These are phyloP conservation scores for Agrotis puta DNA, from an alignment of 2,888 invertebrate species.

Conservation along the genomic window DNA sequence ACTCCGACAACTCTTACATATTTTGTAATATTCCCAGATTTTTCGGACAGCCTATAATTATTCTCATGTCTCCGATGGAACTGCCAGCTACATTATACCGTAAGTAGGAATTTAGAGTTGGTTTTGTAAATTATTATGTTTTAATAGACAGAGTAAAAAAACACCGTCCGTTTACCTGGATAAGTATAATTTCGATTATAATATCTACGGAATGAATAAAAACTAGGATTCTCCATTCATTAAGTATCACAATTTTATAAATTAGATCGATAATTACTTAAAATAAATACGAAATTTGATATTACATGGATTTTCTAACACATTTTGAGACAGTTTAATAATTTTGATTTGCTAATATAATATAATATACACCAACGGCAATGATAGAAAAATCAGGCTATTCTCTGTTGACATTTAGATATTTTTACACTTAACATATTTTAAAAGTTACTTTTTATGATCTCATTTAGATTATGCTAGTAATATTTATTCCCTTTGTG, in stretches of 20 bases:
- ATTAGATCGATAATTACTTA: neutral
- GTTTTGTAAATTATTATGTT: neutral
- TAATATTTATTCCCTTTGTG: neutral
- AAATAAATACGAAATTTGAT: no score
- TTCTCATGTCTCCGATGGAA: constrained; percentile 2
- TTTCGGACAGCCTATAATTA: neutral
- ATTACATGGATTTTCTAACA: no score
- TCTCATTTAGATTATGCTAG: neutral
- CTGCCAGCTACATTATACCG: constrained; percentile 1
- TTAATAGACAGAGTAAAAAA: neutral
- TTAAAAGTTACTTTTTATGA: no score
- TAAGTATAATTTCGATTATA: neutral
- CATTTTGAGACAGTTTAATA: no score
- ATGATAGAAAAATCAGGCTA: no score
- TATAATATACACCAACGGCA: no score
- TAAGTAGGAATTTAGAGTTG: constrained; percentile 5
- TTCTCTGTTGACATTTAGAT: no score
- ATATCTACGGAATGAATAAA: neutral
- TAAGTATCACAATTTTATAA: neutral
- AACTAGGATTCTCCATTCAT: neutral
- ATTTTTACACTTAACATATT: neutral
- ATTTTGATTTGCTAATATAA: no score
- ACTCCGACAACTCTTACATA: constrained; percentile 1
- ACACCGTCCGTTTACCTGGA: neutral
- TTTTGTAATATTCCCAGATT: neutral